Percentiles rank a stretch among this genome's conserved stretches.
Conservation (phyloP, 2,888 invertebrate genomes). For the Phyllotreta cruciferae region DNA sequence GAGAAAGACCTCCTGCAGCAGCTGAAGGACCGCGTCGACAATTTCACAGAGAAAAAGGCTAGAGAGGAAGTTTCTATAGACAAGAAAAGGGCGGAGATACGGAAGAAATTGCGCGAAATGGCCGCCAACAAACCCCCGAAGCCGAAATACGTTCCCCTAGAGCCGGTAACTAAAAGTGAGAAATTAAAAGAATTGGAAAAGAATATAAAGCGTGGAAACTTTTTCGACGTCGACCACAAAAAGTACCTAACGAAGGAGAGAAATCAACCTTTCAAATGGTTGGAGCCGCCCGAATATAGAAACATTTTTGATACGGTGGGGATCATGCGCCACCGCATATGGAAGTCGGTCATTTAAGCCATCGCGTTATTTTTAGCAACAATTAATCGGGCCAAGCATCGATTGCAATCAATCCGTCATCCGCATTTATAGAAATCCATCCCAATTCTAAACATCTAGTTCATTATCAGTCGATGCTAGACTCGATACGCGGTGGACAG, state of each 20-base stretch:
- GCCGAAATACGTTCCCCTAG: conserved; percentile 55
- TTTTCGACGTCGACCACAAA: conserved; percentile 57
- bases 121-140: conserved; percentile 47
- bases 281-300: conserved; percentile 54
- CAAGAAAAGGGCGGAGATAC: conserved; percentile 54
- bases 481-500: conserved; percentile 45
- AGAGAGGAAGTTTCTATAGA: conserved; percentile 55
- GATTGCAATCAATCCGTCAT: conserved; percentile 41
- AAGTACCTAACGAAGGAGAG: conserved; percentile 53
- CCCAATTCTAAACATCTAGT: conserved; percentile 50
- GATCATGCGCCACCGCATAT: conserved; percentile 57
- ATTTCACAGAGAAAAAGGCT: conserved; percentile 55
- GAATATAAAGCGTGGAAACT: conserved; percentile 56
- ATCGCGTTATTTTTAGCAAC: conserved; percentile 46
- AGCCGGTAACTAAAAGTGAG: conserved; percentile 57
- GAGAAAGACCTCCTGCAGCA: conserved; percentile 56
- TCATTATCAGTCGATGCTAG: conserved; percentile 47
- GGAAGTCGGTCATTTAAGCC: conserved; percentile 55
- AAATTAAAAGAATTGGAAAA: conserved; percentile 56
- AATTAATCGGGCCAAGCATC: conserved; percentile 49
- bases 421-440: conserved; percentile 45
- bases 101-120: conserved; percentile 51
- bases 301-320: conserved; percentile 58
- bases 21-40: conserved; percentile 56
- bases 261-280: conserved; percentile 49